phyloP scores from a whole-genome alignment of 2,888 invertebrate genomes.

The Timandra comae region DNA sequence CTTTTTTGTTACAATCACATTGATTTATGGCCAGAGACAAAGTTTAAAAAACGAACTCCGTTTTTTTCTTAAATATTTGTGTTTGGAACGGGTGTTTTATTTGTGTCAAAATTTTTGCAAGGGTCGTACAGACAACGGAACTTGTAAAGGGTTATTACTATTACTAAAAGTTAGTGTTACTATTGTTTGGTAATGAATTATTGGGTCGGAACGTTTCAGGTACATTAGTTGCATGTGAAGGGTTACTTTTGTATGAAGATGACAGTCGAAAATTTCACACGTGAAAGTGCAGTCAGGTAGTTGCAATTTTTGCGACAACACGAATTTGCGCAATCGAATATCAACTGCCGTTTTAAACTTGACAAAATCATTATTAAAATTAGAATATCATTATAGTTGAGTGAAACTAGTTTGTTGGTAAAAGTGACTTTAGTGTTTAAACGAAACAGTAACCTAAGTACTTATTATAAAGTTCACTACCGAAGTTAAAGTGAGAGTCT shows the following conservation, averaged over 20 bases:
- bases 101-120: slow-evolving; percentile 71
- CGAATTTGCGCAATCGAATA: slow-evolving; percentile 1
- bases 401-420: slow-evolving; percentile 1
- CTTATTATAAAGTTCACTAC: slow-evolving; percentile 2
- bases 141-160: slow-evolving; percentile 70
- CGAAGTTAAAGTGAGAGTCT: slow-evolving; percentile 14
- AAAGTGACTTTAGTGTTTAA: not conserved
- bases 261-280: slow-evolving; percentile 67
- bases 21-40: slow-evolving; percentile 72
- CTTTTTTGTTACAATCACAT: slow-evolving; percentile 59
- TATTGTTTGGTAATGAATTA: slow-evolving; percentile 74
- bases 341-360: slow-evolving; percentile 1
- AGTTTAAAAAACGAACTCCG: slow-evolving; percentile 48
- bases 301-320: slow-evolving; percentile 9
- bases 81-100: slow-evolving; percentile 72
- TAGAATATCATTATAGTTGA: too few species aligned
- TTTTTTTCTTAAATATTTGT: slow-evolving; percentile 71
- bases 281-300: slow-evolving; percentile 63
- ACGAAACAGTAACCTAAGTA: slow-evolving; percentile 11
- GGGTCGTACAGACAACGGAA: slow-evolving; percentile 60
- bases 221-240: slow-evolving; percentile 71
- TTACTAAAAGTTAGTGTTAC: slow-evolving; percentile 67
- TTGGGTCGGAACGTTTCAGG: slow-evolving; percentile 74
- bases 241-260: slow-evolving; percentile 61
- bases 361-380: not conserved